These are phyloP conservation scores for Macrocentrus cingulum DNA, from an alignment of 1,140 invertebrate genomes.

Conservation along the genomic window DNA sequence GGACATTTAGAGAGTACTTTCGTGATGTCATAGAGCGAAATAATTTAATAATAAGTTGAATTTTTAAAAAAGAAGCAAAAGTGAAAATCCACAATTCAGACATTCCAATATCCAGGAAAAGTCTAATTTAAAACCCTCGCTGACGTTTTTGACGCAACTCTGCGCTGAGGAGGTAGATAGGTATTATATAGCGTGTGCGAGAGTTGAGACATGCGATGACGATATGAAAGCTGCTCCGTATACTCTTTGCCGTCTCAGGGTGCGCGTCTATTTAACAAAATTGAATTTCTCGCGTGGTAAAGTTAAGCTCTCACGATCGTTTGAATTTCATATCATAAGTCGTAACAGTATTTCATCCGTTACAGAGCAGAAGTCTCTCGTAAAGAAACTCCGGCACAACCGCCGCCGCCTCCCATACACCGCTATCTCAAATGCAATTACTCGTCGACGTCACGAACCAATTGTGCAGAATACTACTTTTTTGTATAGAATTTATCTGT, in stretches of 20 bases:
- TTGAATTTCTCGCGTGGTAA: conserved; percentile 13
- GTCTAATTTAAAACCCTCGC: conserved; percentile 4
- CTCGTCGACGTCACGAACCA: too few relatives aligned
- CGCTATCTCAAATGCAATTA: too few relatives aligned
- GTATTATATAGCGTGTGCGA: not conserved
- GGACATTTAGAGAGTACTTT: too few relatives aligned
- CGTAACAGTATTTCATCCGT: not conserved
- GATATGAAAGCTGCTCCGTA: not conserved
- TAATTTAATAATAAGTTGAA: conserved; percentile 27
- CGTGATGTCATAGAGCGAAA: not conserved
- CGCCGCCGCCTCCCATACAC: too few relatives aligned
- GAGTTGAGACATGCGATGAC: conserved; percentile 12
- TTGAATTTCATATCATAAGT: conserved; percentile 9
- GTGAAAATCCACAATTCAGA: conserved; percentile 6
- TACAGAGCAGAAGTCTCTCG: not conserved
- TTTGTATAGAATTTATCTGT: too few relatives aligned
- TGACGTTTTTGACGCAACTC: not conserved
- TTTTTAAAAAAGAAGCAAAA: conserved; percentile 1
- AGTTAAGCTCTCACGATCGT: not conserved
- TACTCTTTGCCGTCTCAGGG: not conserved
- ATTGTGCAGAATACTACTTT: too few relatives aligned
- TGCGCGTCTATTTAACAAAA: conserved; percentile 2
- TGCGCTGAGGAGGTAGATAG: too few relatives aligned
- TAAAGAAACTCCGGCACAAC: too few relatives aligned
- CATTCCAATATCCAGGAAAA: not conserved